These are phyloP conservation scores for Cinara cedri DNA, from an alignment of 2,888 invertebrate species.

Conservation along the genomic window DNA sequence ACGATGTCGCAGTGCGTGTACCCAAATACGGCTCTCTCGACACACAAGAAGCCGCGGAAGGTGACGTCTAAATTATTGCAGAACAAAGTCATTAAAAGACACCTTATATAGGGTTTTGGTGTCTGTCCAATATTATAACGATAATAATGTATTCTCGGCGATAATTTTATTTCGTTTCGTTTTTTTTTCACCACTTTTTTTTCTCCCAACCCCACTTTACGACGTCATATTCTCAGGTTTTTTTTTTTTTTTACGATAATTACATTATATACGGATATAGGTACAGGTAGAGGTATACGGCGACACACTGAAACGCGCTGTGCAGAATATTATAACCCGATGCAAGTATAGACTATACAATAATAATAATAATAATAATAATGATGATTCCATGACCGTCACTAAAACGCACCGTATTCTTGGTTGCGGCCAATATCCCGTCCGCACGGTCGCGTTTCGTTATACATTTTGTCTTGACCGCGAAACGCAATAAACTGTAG, in stretches of 20 bases:
- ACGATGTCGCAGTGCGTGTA: not conserved
- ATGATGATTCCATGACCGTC: constrained; percentile 45
- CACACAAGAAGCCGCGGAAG: constrained; percentile 42
- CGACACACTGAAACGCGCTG: constrained; percentile 15
- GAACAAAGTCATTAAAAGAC: constrained; percentile 48
- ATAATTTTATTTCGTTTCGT: constrained; percentile 2
- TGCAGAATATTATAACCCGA: constrained; percentile 18
- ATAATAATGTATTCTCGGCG: constrained; percentile 2
- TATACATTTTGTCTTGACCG: too few species aligned
- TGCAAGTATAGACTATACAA: constrained; percentile 28
- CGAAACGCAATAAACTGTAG: too few species aligned
- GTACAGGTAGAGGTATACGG: not conserved
- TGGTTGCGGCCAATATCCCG: constrained; percentile 9
- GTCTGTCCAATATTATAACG: constrained; percentile 2
- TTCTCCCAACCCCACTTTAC: constrained; percentile 43
- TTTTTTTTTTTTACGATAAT: constrained; percentile 40
- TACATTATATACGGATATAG: constrained; percentile 28
- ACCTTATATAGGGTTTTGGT: constrained; percentile 26
- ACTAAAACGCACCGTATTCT: constrained; percentile 20
- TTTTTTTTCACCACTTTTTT: too few species aligned
- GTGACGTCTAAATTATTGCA: constrained; percentile 53
- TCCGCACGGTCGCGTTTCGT: not conserved
- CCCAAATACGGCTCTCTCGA: not conserved
- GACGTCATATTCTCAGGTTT: constrained; percentile 41
- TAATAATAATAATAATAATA: too few species aligned